These are phyloP conservation scores for Procavia capensis DNA, from an alignment of 2,113 vertebrate genomes.

Conservation along the genomic window DNA sequence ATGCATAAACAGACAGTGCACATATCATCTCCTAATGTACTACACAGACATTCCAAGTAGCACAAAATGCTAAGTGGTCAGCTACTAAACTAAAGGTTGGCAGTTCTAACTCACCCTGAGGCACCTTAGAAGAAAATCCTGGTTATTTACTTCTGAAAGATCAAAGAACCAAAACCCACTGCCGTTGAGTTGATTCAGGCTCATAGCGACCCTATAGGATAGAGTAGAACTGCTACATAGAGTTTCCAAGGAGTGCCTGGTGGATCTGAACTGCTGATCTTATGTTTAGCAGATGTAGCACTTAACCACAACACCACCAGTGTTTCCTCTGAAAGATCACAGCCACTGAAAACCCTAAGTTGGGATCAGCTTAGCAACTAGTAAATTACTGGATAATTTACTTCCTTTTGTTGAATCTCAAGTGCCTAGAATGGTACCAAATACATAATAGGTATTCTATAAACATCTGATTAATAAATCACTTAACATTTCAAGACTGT, in stretches of 20 bases:
- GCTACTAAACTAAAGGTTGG: not conserved
- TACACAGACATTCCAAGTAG: not conserved
- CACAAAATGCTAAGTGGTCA: not conserved
- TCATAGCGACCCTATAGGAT: too few species aligned
- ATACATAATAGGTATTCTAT: not conserved
- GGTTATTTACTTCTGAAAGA: not conserved
- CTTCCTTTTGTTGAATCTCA: slow-evolving; percentile 4
- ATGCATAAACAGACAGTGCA: not conserved
- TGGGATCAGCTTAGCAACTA: too few species aligned
- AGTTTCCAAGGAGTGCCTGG: too few species aligned
- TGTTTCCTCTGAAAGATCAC: not conserved
- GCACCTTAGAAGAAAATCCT: not conserved
- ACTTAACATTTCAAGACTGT: slow-evolving; percentile 1
- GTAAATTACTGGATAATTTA: not conserved
- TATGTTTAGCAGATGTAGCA: too few species aligned
- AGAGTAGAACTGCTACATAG: too few species aligned
- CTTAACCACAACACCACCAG: too few species aligned
- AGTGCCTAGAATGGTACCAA: not conserved
- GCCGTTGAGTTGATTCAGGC: too few species aligned
- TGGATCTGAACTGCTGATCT: too few species aligned
- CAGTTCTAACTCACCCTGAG: not conserved
- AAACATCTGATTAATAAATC: slow-evolving; percentile 9
- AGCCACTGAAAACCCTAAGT: not conserved
- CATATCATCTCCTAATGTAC: not conserved
- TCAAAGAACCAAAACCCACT: too few species aligned